A percentile compares a stretch with the other conserved stretches of the same genome.
Evolutionary conservation across 92 coral and sea anemone species (phyloP).

Genomic region (Palythoa caribaeorum): DNA sequence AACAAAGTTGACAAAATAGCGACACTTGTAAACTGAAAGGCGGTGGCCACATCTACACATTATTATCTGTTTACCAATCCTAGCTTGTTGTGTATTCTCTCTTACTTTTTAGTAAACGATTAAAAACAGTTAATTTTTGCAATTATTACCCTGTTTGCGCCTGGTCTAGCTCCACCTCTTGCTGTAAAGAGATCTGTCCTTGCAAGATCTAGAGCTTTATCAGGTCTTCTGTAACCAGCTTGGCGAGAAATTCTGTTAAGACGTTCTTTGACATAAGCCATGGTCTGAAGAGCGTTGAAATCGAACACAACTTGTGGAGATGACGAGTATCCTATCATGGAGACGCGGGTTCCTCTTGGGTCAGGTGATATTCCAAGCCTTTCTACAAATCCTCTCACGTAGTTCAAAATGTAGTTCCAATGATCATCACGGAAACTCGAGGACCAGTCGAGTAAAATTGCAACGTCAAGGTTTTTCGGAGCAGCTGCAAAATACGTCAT

Average conservation of each 20-base stretch:
- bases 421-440: slow-evolving; percentile 22
- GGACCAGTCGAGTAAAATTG: slow-evolving; percentile 22
- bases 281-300: slow-evolving; percentile 1
- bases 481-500: too few species aligned
- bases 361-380: slow-evolving; percentile 30
- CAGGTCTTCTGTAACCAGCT: slow-evolving; percentile 2
- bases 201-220: too few species aligned
- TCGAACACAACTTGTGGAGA: slow-evolving; percentile 7
- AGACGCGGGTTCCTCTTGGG: slow-evolving; percentile 24
- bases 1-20: too few species aligned
- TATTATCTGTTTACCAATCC: too few species aligned
- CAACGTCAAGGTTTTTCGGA: neutral
- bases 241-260: neutral
- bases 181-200: neutral
- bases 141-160: neutral
- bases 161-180: slow-evolving; percentile 5
- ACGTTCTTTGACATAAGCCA: slow-evolving; percentile 2
- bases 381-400: slow-evolving; percentile 17
- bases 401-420: slow-evolving; percentile 22
- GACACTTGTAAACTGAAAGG: too few species aligned
- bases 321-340: neutral
- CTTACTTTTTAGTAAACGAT: too few species aligned
- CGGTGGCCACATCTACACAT: too few species aligned
- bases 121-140: too few species aligned
- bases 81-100: too few species aligned